Percentiles rank a stretch among this genome's conserved stretches.
Conservation (phyloP, 2,797 vertebrate genomes). For the Tokudaia tokunoshimensis region DNA sequence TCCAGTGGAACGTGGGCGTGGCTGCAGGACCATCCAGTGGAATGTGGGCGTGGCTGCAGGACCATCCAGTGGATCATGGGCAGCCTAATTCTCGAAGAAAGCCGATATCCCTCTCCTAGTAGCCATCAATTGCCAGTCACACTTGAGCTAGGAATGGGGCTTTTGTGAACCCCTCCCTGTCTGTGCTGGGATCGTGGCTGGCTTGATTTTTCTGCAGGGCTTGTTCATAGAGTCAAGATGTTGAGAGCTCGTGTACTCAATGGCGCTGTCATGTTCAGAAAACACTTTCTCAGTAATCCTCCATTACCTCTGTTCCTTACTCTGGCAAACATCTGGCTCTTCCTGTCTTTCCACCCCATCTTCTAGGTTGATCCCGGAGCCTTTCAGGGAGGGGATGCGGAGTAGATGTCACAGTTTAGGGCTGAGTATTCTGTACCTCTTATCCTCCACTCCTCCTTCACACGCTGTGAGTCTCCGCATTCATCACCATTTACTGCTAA, state of each 20-base stretch:
- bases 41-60: too few relatives aligned
- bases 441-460: too few relatives aligned
- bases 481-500: background rate
- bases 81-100: background rate
- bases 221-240: background rate
- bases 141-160: background rate
- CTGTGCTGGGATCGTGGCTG: background rate
- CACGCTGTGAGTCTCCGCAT: background rate
- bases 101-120: background rate
- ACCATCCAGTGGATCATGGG: background rate
- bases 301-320: background rate
- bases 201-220: background rate
- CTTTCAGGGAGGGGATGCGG: background rate
- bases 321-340: too few relatives aligned
- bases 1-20: too few relatives aligned
- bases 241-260: background rate
- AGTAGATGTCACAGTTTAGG: background rate
- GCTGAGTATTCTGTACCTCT: background rate
- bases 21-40: too few relatives aligned
- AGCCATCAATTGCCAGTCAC: background rate
- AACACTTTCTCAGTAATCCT: background rate
- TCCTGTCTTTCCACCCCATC: background rate
- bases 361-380: background rate
- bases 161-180: background rate
- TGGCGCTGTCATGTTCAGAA: background rate